A percentile compares a stretch with the other conserved stretches of the same genome.
Evolutionary conservation across 2,113 vertebrate species (phyloP).

Genomic region (Meles meles): DNA sequence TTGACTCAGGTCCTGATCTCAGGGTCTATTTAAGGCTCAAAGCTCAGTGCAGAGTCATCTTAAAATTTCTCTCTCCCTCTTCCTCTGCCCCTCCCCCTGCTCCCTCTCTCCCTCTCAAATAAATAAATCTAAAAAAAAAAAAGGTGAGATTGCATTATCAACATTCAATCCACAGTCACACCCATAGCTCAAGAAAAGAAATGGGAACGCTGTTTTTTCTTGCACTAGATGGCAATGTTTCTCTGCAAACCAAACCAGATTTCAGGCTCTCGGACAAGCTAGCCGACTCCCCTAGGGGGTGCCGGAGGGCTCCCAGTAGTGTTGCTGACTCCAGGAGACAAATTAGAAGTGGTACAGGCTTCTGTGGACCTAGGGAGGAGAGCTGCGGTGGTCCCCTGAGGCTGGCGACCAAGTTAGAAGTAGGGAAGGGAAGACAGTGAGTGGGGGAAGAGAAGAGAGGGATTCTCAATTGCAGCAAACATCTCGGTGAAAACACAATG

Average conservation of each 20-base stretch:
- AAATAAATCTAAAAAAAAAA: background rate
- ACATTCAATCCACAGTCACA: too few relatives aligned
- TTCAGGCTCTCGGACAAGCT: rapidly evolving
- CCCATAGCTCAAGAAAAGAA: background rate
- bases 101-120: background rate
- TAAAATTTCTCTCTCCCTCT: background rate
- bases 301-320: background rate
- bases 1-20: background rate
- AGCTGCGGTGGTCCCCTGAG: rapidly evolving
- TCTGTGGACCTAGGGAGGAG: background rate
- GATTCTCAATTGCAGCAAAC: too few relatives aligned
- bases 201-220: background rate
- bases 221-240: slow-evolving; percentile 64
- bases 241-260: background rate
- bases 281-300: background rate
- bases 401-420: background rate
- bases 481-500: background rate
- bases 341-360: background rate
- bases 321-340: background rate
- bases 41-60: background rate
- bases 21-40: background rate
- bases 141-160: background rate
- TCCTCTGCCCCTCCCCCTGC: background rate
- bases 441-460: background rate
- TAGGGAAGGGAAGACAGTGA: background rate